Conservation (phyloP, 2,888 invertebrate genomes). For the Dorcus hopei region DNA sequence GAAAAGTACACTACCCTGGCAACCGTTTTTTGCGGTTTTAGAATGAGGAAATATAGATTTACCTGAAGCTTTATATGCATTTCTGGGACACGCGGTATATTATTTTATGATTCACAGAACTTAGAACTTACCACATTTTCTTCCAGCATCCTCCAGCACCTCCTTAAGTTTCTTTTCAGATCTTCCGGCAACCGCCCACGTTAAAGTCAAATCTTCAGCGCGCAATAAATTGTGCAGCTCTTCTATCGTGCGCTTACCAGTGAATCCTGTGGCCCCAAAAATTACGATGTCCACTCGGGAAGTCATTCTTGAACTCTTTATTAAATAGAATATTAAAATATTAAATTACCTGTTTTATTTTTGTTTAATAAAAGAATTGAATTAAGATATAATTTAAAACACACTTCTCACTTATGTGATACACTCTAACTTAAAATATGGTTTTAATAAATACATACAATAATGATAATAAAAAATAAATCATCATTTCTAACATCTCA, state of each 20-base stretch:
- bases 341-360: too few species aligned
- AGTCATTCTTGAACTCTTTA: slow-evolving; percentile 29
- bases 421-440: too few species aligned
- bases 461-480: too few species aligned
- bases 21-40: too few species aligned
- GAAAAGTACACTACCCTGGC: too few species aligned
- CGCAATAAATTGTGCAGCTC: slow-evolving; percentile 55
- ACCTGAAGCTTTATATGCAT: too few species aligned
- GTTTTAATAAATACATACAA: not conserved
- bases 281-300: slow-evolving; percentile 74
- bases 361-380: too few species aligned
- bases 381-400: too few species aligned
- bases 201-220: slow-evolving; percentile 52
- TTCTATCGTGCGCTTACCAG: slow-evolving; percentile 80
- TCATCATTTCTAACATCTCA: too few species aligned
- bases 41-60: too few species aligned
- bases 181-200: slow-evolving; percentile 91
- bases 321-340: not conserved
- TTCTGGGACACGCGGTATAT: too few species aligned
- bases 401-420: too few species aligned
- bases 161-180: slow-evolving; percentile 48
- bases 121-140: slow-evolving; percentile 46
- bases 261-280: slow-evolving; percentile 93
- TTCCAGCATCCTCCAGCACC: slow-evolving; percentile 38
- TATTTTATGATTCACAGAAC: not conserved